A percentile compares a stretch with the other conserved stretches of the same genome.
These are phyloP conservation scores for Karalla daura DNA, from an alignment of 2,797 vertebrate genomes.

Conservation along the genomic window DNA sequence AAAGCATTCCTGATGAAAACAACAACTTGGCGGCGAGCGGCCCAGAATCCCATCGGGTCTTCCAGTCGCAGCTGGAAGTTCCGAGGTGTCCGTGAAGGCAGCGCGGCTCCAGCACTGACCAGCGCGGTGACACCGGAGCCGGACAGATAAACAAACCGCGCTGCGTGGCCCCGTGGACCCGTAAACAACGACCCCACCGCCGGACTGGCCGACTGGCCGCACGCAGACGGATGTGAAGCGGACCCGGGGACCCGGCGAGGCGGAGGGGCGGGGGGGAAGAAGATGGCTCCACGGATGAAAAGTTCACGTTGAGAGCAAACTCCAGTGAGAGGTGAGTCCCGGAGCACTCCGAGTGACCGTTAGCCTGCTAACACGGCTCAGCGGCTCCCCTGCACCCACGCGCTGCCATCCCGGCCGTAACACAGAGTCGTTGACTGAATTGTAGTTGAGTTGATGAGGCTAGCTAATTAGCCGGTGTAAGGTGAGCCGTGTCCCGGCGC, in stretches of 20 bases:
- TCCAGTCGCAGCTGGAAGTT: too few relatives aligned
- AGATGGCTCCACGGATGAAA: slow-evolving; percentile 14
- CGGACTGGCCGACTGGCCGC: too few relatives aligned
- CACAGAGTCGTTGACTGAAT: neutral
- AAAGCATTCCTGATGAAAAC: neutral
- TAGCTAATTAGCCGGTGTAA: slow-evolving; percentile 62
- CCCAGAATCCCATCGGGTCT: neutral
- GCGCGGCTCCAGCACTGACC: slow-evolving; percentile 10
- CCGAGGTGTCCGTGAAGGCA: slow-evolving; percentile 44
- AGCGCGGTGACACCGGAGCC: slow-evolving; percentile 27
- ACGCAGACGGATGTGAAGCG: neutral
- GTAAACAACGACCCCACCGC: slow-evolving; percentile 24
- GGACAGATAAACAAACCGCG: slow-evolving; percentile 69
- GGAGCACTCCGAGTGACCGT: too few relatives aligned
- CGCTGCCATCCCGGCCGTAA: neutral
- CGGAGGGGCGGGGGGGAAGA: too few relatives aligned
- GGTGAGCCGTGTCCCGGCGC: slow-evolving; percentile 16
- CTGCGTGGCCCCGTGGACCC: slow-evolving; percentile 27
- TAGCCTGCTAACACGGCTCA: slow-evolving; percentile 49
- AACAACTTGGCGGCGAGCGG: neutral
- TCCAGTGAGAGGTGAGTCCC: slow-evolving; percentile 69
- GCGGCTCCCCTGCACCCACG: neutral
- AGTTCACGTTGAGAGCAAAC: slow-evolving; percentile 7
- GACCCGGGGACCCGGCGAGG: neutral
- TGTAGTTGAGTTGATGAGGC: neutral